Conservation (phyloP, 2,797 vertebrate genomes). For the Syndactyla subalaris region DNA sequence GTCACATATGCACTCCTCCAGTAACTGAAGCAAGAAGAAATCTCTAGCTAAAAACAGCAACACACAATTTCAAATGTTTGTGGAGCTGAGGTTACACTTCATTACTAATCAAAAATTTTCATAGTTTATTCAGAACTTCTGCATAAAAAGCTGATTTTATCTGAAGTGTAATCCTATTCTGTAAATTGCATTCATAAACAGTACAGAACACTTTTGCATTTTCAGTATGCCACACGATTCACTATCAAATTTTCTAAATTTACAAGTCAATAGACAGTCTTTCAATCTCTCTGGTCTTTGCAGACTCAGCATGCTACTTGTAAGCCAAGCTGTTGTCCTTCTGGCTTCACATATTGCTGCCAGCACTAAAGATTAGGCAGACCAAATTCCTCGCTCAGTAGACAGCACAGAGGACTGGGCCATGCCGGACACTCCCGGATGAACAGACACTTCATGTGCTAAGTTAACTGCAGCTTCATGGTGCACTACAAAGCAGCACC, state of each 20-base stretch:
- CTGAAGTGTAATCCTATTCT: background rate
- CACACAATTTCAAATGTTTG: background rate
- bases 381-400: background rate
- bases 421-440: background rate
- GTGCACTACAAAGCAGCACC: background rate
- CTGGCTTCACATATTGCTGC: constrained; percentile 8
- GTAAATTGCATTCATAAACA: background rate
- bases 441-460: background rate
- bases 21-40: constrained; percentile 1
- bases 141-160: background rate
- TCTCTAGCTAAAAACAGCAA: background rate
- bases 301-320: constrained; percentile 38
- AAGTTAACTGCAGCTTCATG: background rate
- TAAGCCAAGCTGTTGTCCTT: constrained; percentile 52
- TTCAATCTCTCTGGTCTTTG: constrained; percentile 29
- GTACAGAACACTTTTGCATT: background rate
- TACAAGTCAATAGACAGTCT: constrained; percentile 31
- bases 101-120: background rate
- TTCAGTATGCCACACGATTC: background rate
- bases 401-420: background rate
- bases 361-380: constrained; percentile 1
- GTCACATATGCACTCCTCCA: background rate
- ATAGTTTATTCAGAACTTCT: background rate
- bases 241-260: constrained; percentile 21
- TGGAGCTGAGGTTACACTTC: background rate